Base-by-base conservation (phyloP, 2,113 vertebrate species). In the Rana temporaria region DNA sequence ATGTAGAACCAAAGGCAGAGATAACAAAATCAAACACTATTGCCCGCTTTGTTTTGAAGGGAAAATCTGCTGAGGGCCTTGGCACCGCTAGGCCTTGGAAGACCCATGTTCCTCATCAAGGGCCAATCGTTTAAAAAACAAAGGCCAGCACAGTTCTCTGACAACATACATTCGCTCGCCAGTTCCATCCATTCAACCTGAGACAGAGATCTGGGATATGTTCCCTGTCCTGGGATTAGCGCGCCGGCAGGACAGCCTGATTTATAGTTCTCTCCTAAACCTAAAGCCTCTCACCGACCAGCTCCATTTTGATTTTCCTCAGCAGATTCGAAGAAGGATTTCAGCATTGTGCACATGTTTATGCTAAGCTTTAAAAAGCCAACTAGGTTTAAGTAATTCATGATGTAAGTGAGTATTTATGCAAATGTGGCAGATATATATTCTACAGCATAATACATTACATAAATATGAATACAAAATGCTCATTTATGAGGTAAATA, bases 381-480 rank as follows among this genome's bases (percentile, higher is more conserved):
- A 90, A 87, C 90, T 93, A 87, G 90, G 93, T 94, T 94, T 93
- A 93, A 93, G 93, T 93, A 92, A 95, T 94, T 95, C 94, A 95
- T 90, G 93, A 93, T 88, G 90, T 92, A 93, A 93, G 91, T 92
- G 93, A 93, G 92, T 94, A 90, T 92, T 94, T 94, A 95, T 94
- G 93, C 90, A 93, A 94, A 95, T 95, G 89, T 87, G 90, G 90
- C 84, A 92, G 91, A 92, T 92, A 94, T 92, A 93, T 90, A 93
- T 93, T 94, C 92, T 91, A 90, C 85, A 85, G 89, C 93, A 90
- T 92, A 93, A 91, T 88, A 87, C 89, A 89, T 92, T 90, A 93
- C 94, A 94, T 94, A 95, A 93, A 95, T 94, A 91, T 94, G 93
- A 94, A 95, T 95, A 92, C 83, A 92, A 93, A 93, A 93, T 92